Evolutionary conservation across 2,888 invertebrate species (phyloP), one percentile per base, ranked within the genome.

Genomic region (Prostheceraeus crozeri): DNA sequence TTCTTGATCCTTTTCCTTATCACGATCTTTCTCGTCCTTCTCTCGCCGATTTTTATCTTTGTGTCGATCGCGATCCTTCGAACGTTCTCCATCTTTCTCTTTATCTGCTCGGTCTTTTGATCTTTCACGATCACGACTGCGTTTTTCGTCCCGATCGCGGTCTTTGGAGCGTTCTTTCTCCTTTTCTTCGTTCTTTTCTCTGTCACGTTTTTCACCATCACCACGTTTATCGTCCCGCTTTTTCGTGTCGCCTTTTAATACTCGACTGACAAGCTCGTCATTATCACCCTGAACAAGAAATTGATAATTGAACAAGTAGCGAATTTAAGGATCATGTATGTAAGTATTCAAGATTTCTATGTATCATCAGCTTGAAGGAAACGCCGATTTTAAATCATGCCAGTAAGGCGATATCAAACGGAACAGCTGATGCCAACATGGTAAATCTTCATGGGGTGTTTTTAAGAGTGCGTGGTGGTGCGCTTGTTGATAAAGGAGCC

Each of bases 261-360:
- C 72, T 65, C 70, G 71, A 60, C 70, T 66, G 3, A 79, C 76
- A 64, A 74, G 74, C 45, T 74, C 74, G 57, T 71, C 71, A 64
- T 75, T 76, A 64, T 78, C 70, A 45, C 74, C 71, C 73, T 76
- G 62, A 3, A 66, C 52, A 54, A 54, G 35, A 35, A 33, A 40
- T 1, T 21, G 8, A 10, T 31, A 51, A 27, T n/a, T 3, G 6
- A 40, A n/a, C n/a, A n/a, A n/a, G n/a, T n/a, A n/a, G n/a, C n/a
- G n/a, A n/a, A n/a, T n/a, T n/a, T n/a, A n/a, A n/a, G n/a, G n/a
- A n/a, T n/a, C n/a, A n/a, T n/a, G n/a, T n/a, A n/a, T n/a, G n/a
- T n/a, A n/a, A n/a, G n/a, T n/a, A n/a, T n/a, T n/a, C n/a, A n/a
- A n/a, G n/a, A n/a, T n/a, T n/a, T n/a, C n/a, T n/a, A n/a, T n/a